These are phyloP conservation scores for Tragopan temminckii DNA, from an alignment of 2,797 vertebrate species.

Conservation along the genomic window DNA sequence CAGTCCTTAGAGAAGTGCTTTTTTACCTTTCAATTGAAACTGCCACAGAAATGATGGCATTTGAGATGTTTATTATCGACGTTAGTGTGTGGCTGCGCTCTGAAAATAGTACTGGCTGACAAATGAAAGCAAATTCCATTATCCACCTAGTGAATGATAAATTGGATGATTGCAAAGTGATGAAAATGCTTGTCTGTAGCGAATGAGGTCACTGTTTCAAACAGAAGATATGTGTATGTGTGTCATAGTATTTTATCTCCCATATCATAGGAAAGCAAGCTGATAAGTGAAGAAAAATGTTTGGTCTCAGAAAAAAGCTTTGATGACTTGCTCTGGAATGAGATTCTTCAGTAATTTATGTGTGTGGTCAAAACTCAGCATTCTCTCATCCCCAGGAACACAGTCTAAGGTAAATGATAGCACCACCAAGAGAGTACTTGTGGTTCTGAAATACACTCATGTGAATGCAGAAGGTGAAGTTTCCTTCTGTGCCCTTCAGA, in stretches of 20 bases:
- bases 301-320: not conserved
- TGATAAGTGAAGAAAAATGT: not conserved
- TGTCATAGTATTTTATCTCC: not conserved
- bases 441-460: not conserved
- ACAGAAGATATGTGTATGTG: not conserved
- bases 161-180: conserved; percentile 5
- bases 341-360: not conserved
- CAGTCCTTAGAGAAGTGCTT: conserved; percentile 25
- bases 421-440: not conserved
- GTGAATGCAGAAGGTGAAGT: not conserved
- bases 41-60: not conserved
- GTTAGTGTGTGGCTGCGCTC: conserved; percentile 5
- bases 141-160: conserved; percentile 6
- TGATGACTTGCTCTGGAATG: not conserved
- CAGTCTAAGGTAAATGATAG: not conserved
- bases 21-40: conserved; percentile 44
- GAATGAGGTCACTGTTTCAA: not conserved
- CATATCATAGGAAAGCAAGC: not conserved
- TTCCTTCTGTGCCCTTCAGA: not conserved
- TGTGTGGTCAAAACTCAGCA: not conserved
- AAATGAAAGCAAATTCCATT: conserved; percentile 36
- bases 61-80: conserved; percentile 6
- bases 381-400: not conserved
- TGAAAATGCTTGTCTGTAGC: not conserved
- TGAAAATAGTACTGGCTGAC: conserved; percentile 18